Percentiles rank a stretch among this genome's conserved stretches.
These are phyloP conservation scores for Acropternis orthonyx DNA, from an alignment of 2,797 vertebrate genomes.

Conservation along the genomic window DNA sequence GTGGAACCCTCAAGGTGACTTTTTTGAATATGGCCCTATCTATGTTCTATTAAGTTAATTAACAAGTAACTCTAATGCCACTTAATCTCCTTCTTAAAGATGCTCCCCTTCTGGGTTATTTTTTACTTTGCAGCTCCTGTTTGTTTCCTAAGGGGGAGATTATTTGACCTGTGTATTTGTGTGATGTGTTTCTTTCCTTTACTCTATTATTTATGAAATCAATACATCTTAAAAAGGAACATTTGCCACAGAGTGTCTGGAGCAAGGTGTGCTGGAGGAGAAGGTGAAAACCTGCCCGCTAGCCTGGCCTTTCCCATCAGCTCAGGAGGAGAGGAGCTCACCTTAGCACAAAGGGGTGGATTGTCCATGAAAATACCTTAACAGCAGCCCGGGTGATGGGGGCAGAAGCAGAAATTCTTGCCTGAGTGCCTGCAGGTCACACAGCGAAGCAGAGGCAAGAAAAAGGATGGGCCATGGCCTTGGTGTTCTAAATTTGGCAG, in stretches of 20 bases:
- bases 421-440: neutral
- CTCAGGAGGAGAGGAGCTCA: neutral
- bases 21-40: neutral
- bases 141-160: slow-evolving; percentile 17
- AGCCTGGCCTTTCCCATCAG: neutral
- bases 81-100: slow-evolving; percentile 20
- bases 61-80: neutral
- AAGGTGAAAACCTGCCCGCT: neutral
- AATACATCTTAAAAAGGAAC: slow-evolving; percentile 34
- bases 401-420: neutral
- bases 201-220: slow-evolving; percentile 49
- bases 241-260: neutral
- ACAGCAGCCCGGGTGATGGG: neutral
- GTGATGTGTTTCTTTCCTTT: slow-evolving; percentile 19
- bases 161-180: slow-evolving; percentile 21
- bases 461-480: neutral
- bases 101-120: neutral
- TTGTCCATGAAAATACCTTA: neutral
- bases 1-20: neutral
- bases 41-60: neutral
- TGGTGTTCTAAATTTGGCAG: neutral
- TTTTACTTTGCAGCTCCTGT: neutral
- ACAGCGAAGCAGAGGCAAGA: neutral
- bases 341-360: neutral
- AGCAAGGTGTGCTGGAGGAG: neutral